Base-by-base conservation (phyloP, 1,140 invertebrate genomes). In the Zelostemma sp. region DNA sequence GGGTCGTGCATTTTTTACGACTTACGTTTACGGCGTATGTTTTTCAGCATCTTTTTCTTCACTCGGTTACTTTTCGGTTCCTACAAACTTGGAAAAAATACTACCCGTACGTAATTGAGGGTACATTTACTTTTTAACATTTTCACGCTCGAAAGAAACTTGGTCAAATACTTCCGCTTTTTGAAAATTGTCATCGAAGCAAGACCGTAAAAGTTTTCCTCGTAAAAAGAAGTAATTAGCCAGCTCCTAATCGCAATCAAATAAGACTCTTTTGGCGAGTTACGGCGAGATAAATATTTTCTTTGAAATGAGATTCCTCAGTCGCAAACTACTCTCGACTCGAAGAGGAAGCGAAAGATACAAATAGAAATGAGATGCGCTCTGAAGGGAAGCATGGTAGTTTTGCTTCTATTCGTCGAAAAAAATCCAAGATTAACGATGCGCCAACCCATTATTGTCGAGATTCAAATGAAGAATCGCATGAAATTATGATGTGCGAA, bases 301-400 rank as follows among this genome's bases (percentile, higher is more conserved):
- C 59, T 63, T 63, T 68, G 56, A 63, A 68, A 68, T 53, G 49
- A 68, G 50, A 68, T 68, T 68, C 60, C 50, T 53, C 50, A 48
- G 58, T 58, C 19, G 25, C 31, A 48, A 49, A 55, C 41, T 49
- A 49, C 50, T 49, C 35, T 21, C 41, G 53, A 33, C 45, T 47
- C 19, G 41, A 66, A 43, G 25, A 53, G 49, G 40, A 47, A 47
- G 45, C 17, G 14, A 14, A 70, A 59, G 57, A 54, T 38, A 38
- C 57, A 54, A 57, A 38, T 28, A 66, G 19, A 49, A 53, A 54
- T 41, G 65, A 59, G 48, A 56, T 61, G 25, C 50, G 15, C 51
- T 25, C 25, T 25, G 15, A 43, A 9, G 46, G 8, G 21, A 46
- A 17, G 12, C 12, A 16, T 15, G 9, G 8, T 14, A n/a, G n/a